Percentiles rank a stretch among this genome's conserved stretches.
phyloP scores from a whole-genome alignment of 2,113 vertebrate species.

The Andinoacara biseriatus region DNA sequence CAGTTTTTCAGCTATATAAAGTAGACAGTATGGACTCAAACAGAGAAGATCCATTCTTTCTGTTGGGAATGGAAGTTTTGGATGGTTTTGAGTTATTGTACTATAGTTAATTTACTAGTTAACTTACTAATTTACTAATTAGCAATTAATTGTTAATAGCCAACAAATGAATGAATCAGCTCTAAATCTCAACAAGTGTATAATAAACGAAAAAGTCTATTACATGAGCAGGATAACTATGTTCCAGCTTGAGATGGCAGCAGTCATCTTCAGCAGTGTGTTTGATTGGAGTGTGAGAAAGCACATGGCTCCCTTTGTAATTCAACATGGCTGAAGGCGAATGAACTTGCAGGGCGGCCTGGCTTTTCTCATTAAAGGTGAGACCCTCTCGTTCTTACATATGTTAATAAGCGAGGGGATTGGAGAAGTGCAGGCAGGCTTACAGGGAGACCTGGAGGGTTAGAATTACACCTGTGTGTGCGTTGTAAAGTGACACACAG shows the following conservation, averaged over 20 bases:
- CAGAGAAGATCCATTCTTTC: neutral
- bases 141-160: neutral
- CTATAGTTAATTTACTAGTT: neutral
- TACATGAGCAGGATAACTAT: neutral
- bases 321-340: conserved; percentile 63
- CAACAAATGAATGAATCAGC: neutral
- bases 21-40: neutral
- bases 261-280: neutral
- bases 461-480: conserved; percentile 50
- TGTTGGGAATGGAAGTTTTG: neutral
- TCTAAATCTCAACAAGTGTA: neutral
- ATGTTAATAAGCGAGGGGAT: conserved; percentile 59
- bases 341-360: conserved; percentile 60
- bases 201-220: neutral
- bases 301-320: conserved; percentile 44
- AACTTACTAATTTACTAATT: no score
- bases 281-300: conserved; percentile 27
- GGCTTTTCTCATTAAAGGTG: conserved; percentile 72
- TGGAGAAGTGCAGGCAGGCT: conserved; percentile 23
- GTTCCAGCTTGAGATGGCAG: neutral
- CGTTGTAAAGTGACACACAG: conserved; percentile 1
- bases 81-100: neutral
- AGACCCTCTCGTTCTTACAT: conserved; percentile 59
- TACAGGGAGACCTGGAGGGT: conserved; percentile 22
- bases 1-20: conserved; percentile 17